phyloP scores from a whole-genome alignment of 1,140 invertebrate genomes.

The Zaprionus africanus region DNA sequence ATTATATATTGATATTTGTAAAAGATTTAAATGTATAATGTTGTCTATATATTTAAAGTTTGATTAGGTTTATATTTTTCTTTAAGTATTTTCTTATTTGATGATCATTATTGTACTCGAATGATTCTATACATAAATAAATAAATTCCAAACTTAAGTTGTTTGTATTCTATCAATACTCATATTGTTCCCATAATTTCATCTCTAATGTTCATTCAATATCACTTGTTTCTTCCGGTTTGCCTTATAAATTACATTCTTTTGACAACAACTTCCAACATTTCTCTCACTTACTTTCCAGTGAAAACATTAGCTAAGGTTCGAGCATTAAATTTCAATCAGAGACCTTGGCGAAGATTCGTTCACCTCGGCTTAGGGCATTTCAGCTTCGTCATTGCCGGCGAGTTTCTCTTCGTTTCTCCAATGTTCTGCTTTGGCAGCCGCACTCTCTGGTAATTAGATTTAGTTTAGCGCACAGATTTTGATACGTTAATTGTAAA shows the following conservation, averaged over 20 bases:
- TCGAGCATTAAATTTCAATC: neutral
- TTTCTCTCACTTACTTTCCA: neutral
- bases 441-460: conserved; percentile 61
- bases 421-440: conserved; percentile 24
- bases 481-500: conserved; percentile 81
- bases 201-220: neutral
- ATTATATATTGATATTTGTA: too few species aligned
- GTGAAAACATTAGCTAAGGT: neutral
- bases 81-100: too few species aligned
- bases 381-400: conserved; percentile 32
- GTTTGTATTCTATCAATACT: too few species aligned
- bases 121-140: too few species aligned
- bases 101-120: too few species aligned
- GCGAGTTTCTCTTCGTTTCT: conserved; percentile 14
- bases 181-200: too few species aligned
- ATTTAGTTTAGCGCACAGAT: conserved; percentile 77
- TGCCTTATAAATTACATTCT: neutral
- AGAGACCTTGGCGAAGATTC: neutral
- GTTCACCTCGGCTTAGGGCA: conserved; percentile 9
- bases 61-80: too few species aligned
- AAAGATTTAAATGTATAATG: too few species aligned
- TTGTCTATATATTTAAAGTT: too few species aligned
- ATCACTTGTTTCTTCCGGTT: neutral
- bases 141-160: too few species aligned
- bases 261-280: neutral